Evolutionary conservation across 2,113 vertebrate species (phyloP).

Genomic region (Atractosteus spatula): DNA sequence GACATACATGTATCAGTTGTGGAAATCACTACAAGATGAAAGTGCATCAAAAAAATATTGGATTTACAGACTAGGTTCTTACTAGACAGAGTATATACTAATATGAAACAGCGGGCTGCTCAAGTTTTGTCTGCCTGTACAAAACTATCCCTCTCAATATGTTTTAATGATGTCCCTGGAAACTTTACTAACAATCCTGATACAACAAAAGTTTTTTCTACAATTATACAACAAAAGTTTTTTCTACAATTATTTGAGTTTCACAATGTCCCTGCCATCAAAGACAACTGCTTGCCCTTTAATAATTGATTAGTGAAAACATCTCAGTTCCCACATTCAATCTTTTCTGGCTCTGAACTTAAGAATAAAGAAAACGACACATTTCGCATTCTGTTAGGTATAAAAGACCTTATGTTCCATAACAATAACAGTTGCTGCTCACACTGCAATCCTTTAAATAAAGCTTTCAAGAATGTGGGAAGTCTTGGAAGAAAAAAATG

Average conservation of each 20-base stretch:
- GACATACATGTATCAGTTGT: too few species aligned
- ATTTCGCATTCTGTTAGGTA: constrained; percentile 40
- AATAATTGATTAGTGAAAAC: constrained; percentile 43
- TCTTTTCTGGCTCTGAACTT: constrained; percentile 23
- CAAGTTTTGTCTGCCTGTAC: too few species aligned
- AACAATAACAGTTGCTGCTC: constrained; percentile 55
- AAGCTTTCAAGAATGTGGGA: constrained; percentile 57
- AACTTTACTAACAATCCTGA: too few species aligned
- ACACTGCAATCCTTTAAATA: constrained; percentile 50
- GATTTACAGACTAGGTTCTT: too few species aligned
- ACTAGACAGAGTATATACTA: too few species aligned
- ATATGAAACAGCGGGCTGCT: too few species aligned
- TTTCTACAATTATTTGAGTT: constrained; percentile 34
- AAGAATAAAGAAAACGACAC: constrained; percentile 27
- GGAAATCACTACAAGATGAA: too few species aligned
- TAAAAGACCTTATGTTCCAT: constrained; percentile 54
- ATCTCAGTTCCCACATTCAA: constrained; percentile 22
- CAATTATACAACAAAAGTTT: constrained; percentile 24
- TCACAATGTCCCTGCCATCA: constrained; percentile 28
- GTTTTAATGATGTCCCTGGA: too few species aligned
- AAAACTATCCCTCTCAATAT: too few species aligned
- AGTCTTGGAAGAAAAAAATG: constrained; percentile 17
- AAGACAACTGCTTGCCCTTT: constrained; percentile 24
- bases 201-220: not conserved
- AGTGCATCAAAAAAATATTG: too few species aligned